Percentiles rank a stretch among this genome's conserved stretches.
Evolutionary conservation across 2,797 vertebrate species (phyloP).

Genomic region (Enteromius thamalakanensis): DNA sequence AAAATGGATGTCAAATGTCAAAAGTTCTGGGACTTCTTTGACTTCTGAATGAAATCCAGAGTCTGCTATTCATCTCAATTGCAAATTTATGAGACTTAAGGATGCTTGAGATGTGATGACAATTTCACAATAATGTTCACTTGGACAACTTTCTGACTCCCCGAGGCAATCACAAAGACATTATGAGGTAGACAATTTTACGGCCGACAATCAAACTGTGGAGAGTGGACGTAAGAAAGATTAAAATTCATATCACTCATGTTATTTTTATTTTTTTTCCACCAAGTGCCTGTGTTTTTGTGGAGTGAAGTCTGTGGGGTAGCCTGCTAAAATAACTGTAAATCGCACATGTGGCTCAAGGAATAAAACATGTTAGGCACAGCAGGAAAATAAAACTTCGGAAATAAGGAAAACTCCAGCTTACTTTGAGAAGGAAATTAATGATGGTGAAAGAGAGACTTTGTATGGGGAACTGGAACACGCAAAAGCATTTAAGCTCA

Average conservation of each 20-base stretch:
- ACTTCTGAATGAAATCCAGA: neutral
- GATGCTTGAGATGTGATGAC: conserved; percentile 32
- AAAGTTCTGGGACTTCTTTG: neutral
- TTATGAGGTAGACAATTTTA: conserved; percentile 43
- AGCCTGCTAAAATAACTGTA: conserved; percentile 33
- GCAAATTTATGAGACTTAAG: conserved; percentile 29
- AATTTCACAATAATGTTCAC: conserved; percentile 31
- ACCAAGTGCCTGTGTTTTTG: conserved; percentile 18
- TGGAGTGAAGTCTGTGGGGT: conserved; percentile 4
- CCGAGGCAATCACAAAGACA: conserved; percentile 22
- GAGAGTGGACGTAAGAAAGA: conserved; percentile 20
- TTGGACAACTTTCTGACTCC: conserved; percentile 21
- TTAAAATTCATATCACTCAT: conserved; percentile 2
- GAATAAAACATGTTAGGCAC: conserved; percentile 16
- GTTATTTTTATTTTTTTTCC: neutral
- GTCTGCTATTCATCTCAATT: conserved; percentile 30
- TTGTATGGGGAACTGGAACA: conserved; percentile 6
- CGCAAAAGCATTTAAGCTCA: neutral
- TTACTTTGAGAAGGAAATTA: conserved; percentile 13
- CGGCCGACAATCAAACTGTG: conserved; percentile 13
- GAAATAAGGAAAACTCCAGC: conserved; percentile 11
- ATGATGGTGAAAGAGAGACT: conserved; percentile 29
- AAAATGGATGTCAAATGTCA: neutral
- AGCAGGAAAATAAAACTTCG: conserved; percentile 37
- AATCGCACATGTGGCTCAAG: conserved; percentile 23